phyloP scores from a whole-genome alignment of 1,140 invertebrate genomes.

The Pachyrhynchus sulphureomaculatus region DNA sequence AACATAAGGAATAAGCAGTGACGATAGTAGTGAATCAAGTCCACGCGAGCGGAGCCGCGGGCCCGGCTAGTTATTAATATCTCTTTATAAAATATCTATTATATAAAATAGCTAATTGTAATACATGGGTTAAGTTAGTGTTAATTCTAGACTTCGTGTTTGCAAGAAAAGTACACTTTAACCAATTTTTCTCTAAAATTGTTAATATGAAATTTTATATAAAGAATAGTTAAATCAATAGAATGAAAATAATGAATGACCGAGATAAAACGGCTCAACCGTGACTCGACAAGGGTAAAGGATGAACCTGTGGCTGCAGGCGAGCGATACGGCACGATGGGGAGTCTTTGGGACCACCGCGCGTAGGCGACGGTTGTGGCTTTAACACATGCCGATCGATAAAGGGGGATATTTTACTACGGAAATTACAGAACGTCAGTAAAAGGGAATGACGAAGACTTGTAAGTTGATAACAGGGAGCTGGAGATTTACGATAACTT shows the following conservation, averaged over 20 bases:
- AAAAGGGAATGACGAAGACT: background rate
- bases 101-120: too few relatives aligned
- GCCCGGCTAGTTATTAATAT: too few relatives aligned
- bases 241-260: background rate
- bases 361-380: background rate
- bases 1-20: too few relatives aligned
- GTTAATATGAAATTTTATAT: too few relatives aligned
- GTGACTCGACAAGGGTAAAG: background rate
- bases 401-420: background rate
- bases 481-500: background rate
- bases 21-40: too few relatives aligned
- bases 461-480: too few relatives aligned
- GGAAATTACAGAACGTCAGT: background rate
- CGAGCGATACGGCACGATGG: background rate
- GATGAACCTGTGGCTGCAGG: background rate
- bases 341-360: background rate
- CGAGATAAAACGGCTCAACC: background rate
- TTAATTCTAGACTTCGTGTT: too few relatives aligned
- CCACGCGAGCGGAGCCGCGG: too few relatives aligned
- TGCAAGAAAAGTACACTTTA: too few relatives aligned
- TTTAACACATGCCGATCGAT: background rate
- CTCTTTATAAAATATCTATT: too few relatives aligned
- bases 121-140: too few relatives aligned
- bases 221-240: background rate
- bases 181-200: too few relatives aligned